Evolutionary conservation across 2,113 vertebrate genomes (phyloP), one percentile per base, ranked within the genome.

Genomic region (Calypte anna): DNA sequence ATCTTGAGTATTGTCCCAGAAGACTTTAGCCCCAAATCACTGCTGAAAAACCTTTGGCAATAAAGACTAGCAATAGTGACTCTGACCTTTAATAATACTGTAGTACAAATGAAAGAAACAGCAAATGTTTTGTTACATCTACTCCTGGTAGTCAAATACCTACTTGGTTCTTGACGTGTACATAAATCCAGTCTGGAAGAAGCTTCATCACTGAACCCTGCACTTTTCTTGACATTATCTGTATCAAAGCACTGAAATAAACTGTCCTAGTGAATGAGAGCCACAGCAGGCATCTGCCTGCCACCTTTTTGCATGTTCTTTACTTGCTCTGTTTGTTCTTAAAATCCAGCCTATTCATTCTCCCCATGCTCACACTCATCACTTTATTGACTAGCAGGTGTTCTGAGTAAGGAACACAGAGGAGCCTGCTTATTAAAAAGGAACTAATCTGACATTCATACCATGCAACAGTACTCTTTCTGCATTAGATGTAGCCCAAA

Each of bases 221-320:
- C 9, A 55, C 54, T 95, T 85, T 51, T 72, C 74, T 61, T 93
- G 70, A 82, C 55, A 77, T 84, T 92, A 94, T 89, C 74, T 88
- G 0, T 70, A 38, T 82, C 78, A 91, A 91, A 91, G 63, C 27
- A 14, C 66, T 83, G 75, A 73, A 91, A 84, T 81, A 70, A 86
- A 90, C 48, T 64, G 51, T 58, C 59, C 20, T 24, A 69, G 70
- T 69, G 62, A 92, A 58, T 51, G 27, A 83, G 46, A 79, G 63
- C 40, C 16, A 21, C 24, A 46, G 61, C 2, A 5, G 62, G 46
- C 54, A 67, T 69, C 73, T 67, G 36, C 51, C 82, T 57, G 30
- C 62, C 59, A 36, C 27, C 0, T 0, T 64, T 74, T 54, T 54
- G 20, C 58, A 25, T 11, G 22, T 48, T 46, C 28, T 67, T 84